Base-by-base conservation (phyloP, 2,797 vertebrate genomes). In the Hephaestus fuliginosus region DNA sequence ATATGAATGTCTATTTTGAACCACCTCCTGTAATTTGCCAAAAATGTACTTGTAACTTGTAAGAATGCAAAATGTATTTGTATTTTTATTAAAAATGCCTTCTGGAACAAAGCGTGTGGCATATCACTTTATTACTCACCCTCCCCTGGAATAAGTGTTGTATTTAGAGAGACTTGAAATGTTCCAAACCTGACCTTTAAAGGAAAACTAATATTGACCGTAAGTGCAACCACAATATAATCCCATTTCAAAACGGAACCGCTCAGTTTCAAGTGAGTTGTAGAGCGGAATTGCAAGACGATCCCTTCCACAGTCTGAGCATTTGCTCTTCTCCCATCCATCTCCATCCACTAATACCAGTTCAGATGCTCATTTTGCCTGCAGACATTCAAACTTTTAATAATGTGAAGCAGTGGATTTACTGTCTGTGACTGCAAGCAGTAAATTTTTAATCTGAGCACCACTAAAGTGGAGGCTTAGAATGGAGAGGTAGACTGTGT, bases 341-440 rank as follows among this genome's bases (percentile, higher is more conserved):
- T 86, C 82, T 89, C 66, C 60, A 73, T 87, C 70, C 70, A 71
- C 77, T 86, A 90, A 90, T 74, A 83, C 81, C 58, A 77, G 76
- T 82, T 77, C 79, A 82, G 67, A 84, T 86, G 76, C 43, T 86
- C 71, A 72, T 90, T 88, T 86, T 79, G 84, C 88, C 77, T 17
- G 44, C 48, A 89, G 87, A 89, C 88, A 82, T 79, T 86, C 78
- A 76, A 89, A 92, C 80, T 81, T 87, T 90, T 88, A 78, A 90
- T 86, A 83, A 88, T 78, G 64, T 39, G 71, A 76, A 81, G 88
- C 76, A 49, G 83, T 80, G 88, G 84, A 88, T 91, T 89, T 91
- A 88, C 81, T 83, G 76, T 80, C 83, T 81, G 86, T 90, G 85
- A 88, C 84, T 83, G 78, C 89, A 67, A 85, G 87, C 86, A 41